A percentile compares a stretch with the other conserved stretches of the same genome.
phyloP scores from a whole-genome alignment of 2,888 invertebrate species.

The Polymixis flavicincta region DNA sequence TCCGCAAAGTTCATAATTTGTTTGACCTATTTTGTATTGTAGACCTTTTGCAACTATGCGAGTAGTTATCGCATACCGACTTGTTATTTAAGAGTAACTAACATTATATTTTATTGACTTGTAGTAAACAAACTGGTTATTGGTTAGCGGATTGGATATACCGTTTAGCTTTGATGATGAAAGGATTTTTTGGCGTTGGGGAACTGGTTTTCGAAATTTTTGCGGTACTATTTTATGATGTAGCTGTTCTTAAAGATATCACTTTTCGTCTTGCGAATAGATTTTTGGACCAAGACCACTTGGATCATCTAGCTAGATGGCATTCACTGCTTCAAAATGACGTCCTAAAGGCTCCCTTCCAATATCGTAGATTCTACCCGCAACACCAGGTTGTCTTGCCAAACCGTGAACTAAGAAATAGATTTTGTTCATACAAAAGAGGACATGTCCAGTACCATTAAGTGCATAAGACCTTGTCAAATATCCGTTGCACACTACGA shows the following conservation, averaged over 20 bases:
- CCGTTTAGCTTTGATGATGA: conserved; percentile 56
- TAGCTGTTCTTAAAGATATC: conserved; percentile 36
- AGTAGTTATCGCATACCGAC: conserved; percentile 60
- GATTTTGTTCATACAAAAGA: background rate
- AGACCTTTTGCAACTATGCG: conserved; percentile 65
- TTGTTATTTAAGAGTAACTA: conserved; percentile 62
- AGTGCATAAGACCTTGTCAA: conserved; percentile 12
- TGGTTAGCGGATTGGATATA: conserved; percentile 57
- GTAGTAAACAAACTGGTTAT: conserved; percentile 65
- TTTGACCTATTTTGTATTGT: conserved; percentile 69
- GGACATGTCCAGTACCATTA: conserved; percentile 3
- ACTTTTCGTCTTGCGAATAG: background rate
- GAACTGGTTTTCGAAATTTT: conserved; percentile 54
- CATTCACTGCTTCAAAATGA: background rate
- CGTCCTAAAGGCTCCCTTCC: too few species aligned
- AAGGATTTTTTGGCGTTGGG: conserved; percentile 47
- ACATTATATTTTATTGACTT: conserved; percentile 59
- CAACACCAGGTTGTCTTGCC: background rate
- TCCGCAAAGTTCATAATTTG: conserved; percentile 63
- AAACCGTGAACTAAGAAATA: conserved; percentile 1
- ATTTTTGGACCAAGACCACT: background rate
- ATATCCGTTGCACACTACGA: conserved; percentile 17
- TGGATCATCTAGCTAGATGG: background rate
- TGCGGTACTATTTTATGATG: conserved; percentile 53
- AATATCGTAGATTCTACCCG: too few species aligned